Evolutionary conservation across 1,140 invertebrate genomes (phyloP).

Genomic region (Bombus ignitus): DNA sequence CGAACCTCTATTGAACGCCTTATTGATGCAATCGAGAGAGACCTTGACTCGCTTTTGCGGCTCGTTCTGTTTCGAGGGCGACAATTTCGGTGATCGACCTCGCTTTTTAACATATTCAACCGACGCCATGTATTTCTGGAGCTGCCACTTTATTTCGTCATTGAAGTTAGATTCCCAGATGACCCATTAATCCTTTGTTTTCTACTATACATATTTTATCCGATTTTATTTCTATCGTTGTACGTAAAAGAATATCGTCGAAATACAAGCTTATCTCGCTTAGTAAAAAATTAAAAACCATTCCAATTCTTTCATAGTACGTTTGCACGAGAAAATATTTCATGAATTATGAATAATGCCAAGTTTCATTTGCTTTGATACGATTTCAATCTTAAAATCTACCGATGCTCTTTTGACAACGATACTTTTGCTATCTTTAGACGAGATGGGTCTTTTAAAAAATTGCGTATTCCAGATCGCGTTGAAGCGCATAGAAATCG

Average conservation of each 20-base stretch:
- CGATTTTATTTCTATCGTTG: background rate
- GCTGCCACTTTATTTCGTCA: background rate
- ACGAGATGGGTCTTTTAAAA: background rate
- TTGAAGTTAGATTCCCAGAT: background rate
- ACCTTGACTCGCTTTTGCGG: slow-evolving; percentile 6
- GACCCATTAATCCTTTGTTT: background rate
- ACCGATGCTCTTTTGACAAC: background rate
- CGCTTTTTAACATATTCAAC: background rate
- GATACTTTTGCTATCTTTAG: background rate
- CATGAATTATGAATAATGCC: background rate
- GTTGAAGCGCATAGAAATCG: background rate
- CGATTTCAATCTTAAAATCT: background rate
- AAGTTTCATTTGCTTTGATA: background rate
- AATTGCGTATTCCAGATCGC: background rate
- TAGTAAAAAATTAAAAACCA: background rate
- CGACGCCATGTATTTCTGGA: background rate
- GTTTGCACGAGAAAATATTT: background rate
- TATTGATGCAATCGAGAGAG: slow-evolving; percentile 15
- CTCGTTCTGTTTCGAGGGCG: background rate
- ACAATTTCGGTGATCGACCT: slow-evolving; percentile 9
- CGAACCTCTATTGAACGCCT: slow-evolving; percentile 14
- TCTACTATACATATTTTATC: background rate
- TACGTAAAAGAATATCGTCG: background rate
- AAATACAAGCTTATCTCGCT: background rate
- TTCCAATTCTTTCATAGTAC: background rate